A percentile compares a stretch with the other conserved stretches of the same genome.
These are phyloP conservation scores for Tapera naevia DNA, from an alignment of 2,797 vertebrate species.

Conservation along the genomic window DNA sequence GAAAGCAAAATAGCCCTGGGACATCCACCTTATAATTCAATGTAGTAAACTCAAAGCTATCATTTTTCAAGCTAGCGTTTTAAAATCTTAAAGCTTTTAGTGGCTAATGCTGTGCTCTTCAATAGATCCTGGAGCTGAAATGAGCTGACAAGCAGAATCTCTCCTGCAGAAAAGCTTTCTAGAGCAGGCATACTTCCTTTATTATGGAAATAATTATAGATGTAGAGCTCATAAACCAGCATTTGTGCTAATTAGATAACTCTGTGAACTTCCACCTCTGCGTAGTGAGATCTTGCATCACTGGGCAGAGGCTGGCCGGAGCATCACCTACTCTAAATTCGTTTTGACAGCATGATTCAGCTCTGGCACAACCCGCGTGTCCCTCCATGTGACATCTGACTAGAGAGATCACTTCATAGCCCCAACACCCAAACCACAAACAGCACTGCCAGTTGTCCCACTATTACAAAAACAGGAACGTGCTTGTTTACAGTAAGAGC, in stretches of 20 bases:
- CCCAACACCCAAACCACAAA: not conserved
- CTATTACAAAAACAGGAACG: conserved; percentile 13
- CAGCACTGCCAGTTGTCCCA: conserved; percentile 5
- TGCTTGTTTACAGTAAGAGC: conserved; percentile 8
- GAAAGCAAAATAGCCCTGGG: conserved; percentile 30
- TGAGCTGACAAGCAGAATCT: conserved; percentile 12
- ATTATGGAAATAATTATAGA: not conserved
- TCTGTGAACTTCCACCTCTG: not conserved
- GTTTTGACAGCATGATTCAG: not conserved
- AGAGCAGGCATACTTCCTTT: not conserved
- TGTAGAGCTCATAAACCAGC: not conserved
- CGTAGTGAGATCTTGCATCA: not conserved
- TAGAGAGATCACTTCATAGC: not conserved
- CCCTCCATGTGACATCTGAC: not conserved
- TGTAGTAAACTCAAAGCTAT: not conserved
- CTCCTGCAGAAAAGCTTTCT: not conserved
- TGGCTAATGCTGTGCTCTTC: not conserved
- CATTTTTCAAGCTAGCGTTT: conserved; percentile 40
- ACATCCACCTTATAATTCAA: not conserved
- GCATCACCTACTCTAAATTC: not conserved
- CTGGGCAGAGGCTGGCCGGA: not conserved
- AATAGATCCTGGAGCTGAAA: not conserved
- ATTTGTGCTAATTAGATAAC: not conserved
- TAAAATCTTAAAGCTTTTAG: conserved; percentile 35
- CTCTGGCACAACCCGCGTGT: not conserved